Evolutionary conservation across 1,140 invertebrate genomes (phyloP).

Genomic region (Gonatopus flavifemur): DNA sequence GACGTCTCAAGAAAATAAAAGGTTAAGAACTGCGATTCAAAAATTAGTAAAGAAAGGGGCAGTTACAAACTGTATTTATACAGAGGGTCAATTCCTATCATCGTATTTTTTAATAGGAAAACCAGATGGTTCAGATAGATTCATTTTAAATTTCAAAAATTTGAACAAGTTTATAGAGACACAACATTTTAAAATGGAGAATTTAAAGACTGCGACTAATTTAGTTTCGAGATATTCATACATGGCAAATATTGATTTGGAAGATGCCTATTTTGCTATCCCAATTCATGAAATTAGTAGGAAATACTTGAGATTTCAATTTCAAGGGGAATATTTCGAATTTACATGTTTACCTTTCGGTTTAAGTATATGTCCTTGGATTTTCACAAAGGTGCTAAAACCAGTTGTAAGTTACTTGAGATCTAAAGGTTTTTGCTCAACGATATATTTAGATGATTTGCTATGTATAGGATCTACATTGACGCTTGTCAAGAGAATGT

Average conservation of each 20-base stretch:
- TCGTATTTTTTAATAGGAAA: conserved; percentile 22
- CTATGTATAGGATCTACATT: not conserved
- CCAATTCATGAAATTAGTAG: conserved; percentile 9
- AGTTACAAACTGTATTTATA: too few relatives aligned
- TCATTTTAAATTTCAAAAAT: conserved; percentile 31
- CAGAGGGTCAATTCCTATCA: conserved; percentile 1
- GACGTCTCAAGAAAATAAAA: too few relatives aligned
- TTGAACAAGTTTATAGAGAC: conserved; percentile 30
- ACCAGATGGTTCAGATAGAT: conserved; percentile 19
- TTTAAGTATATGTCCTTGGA: conserved; percentile 11
- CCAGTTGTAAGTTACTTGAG: conserved; percentile 13
- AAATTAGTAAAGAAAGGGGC: too few relatives aligned
- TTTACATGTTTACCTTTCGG: conserved; percentile 31
- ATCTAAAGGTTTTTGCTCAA: not conserved
- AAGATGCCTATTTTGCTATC: conserved; percentile 9
- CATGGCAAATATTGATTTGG: conserved; percentile 10
- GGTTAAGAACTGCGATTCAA: too few relatives aligned
- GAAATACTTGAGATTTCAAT: conserved; percentile 25
- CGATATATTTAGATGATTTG: conserved; percentile 8
- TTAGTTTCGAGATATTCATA: conserved; percentile 12
- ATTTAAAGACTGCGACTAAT: conserved; percentile 13
- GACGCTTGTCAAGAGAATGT: not conserved
- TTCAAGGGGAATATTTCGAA: conserved; percentile 17
- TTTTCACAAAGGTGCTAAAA: conserved; percentile 33
- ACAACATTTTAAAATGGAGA: conserved; percentile 33